Conservation (phyloP, 2,888 invertebrate species). For the Dicyrtomina minuta region DNA sequence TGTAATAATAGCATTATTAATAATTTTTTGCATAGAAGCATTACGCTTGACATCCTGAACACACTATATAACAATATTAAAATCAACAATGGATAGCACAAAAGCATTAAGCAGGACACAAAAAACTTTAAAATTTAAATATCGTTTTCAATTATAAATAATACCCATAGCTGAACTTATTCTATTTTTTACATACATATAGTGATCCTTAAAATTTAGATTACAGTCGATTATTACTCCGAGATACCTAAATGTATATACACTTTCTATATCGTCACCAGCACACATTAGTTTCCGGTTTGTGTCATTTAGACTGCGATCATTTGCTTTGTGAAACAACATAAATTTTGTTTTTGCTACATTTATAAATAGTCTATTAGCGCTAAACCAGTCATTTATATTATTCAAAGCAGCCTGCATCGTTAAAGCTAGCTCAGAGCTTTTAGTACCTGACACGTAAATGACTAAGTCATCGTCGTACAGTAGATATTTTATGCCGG, state of each 20-base stretch:
- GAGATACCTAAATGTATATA: too few relatives aligned
- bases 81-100: slow-evolving; percentile 12
- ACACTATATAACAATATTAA: background rate
- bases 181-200: too few relatives aligned
- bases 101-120: background rate
- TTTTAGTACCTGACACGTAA: background rate
- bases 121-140: slow-evolving; percentile 4
- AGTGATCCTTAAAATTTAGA: too few relatives aligned
- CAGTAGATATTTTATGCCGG: slow-evolving; percentile 3
- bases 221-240: too few relatives aligned
- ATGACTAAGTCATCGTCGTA: slow-evolving; percentile 36
- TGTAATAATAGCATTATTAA: background rate
- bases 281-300: background rate
- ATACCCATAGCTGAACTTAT: slow-evolving; percentile 2
- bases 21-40: background rate
- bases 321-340: background rate
- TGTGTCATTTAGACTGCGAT: background rate
- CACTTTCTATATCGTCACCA: background rate
- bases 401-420: background rate
- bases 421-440: too few relatives aligned
- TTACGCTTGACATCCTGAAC: background rate
- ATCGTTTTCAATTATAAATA: slow-evolving; percentile 2
- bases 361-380: background rate
- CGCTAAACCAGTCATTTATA: background rate
- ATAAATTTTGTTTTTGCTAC: slow-evolving; percentile 6